These are phyloP conservation scores for Chaitophorus viminalis DNA, from an alignment of 2,888 invertebrate genomes.

Conservation along the genomic window DNA sequence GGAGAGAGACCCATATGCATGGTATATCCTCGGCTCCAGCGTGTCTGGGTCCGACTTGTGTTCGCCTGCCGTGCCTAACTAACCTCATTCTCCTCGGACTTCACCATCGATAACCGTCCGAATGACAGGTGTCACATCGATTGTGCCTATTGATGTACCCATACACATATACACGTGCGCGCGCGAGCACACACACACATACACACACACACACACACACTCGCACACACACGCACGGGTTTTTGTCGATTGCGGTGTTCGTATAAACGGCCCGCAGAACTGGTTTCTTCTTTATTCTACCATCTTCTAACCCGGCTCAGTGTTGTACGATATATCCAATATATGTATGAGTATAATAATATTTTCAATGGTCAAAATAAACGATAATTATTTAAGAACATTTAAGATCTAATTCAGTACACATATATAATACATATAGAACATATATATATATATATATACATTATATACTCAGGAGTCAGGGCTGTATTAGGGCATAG, in stretches of 20 bases:
- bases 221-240: not conserved
- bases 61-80: conserved; percentile 51
- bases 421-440: not conserved
- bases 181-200: not conserved
- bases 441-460: too few relatives aligned
- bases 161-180: not conserved
- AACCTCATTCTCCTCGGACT: conserved; percentile 61
- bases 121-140: conserved; percentile 59
- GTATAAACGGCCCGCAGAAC: conserved; percentile 37
- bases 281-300: conserved; percentile 31
- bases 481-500: too few relatives aligned
- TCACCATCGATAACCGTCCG: conserved; percentile 49
- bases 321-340: not conserved
- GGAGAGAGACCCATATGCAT: not conserved
- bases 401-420: not conserved
- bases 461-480: too few relatives aligned
- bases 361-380: not conserved
- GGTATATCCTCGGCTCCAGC: conserved; percentile 60
- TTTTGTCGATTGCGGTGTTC: conserved; percentile 36
- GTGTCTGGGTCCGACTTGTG: conserved; percentile 43
- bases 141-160: conserved; percentile 28
- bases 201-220: not conserved
- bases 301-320: not conserved
- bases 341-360: not conserved
- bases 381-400: not conserved